phyloP scores from a whole-genome alignment of 2,888 invertebrate species.

The Ormyrus labotus region DNA sequence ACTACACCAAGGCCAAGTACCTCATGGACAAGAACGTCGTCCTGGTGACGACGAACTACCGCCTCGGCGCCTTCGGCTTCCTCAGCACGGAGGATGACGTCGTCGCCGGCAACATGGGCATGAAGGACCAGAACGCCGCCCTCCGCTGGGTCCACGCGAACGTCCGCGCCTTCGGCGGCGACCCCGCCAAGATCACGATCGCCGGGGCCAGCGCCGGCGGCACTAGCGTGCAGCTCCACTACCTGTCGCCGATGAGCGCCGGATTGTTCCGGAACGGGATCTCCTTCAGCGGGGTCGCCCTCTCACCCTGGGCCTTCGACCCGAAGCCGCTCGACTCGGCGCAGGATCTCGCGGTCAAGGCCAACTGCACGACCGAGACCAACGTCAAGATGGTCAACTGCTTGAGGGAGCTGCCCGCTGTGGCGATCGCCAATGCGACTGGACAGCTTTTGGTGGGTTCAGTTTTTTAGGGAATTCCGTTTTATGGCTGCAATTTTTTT shows the following conservation, averaged over 20 bases:
- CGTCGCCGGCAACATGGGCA: neutral
- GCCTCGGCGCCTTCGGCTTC: neutral
- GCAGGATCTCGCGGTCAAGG: no score
- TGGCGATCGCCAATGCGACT: no score
- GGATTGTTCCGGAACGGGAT: neutral
- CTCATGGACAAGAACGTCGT: neutral
- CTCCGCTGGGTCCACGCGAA: neutral
- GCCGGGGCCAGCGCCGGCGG: neutral
- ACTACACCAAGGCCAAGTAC: neutral
- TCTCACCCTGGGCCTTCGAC: no score
- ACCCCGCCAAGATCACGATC: neutral
- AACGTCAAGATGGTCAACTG: no score
- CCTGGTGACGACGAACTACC: neutral
- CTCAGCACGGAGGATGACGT: neutral
- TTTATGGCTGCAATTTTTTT: no score
- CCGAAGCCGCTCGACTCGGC: no score
- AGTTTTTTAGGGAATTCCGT: no score
- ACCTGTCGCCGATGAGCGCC: neutral
- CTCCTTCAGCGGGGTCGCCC: neutral
- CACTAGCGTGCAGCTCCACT: neutral
- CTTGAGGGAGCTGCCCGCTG: no score
- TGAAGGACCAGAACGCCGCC: neutral
- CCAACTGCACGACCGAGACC: no score
- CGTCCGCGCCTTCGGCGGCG: neutral
- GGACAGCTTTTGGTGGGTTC: no score